Base-by-base conservation (phyloP, 2,113 vertebrate species). In the Pyxicephalus adspersus region DNA sequence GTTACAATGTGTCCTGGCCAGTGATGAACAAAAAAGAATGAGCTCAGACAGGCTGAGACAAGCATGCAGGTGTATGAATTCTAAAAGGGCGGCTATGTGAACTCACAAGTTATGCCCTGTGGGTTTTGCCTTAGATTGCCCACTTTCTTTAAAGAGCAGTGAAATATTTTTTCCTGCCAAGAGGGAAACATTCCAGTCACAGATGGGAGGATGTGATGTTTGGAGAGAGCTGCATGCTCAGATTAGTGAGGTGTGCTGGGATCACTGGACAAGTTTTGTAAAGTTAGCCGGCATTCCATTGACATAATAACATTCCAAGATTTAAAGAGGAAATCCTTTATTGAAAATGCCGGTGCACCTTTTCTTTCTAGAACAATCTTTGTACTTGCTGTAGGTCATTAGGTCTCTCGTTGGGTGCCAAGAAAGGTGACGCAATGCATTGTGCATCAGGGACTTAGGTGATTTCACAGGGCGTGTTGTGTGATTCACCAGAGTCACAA, bases 391-490 rank as follows among this genome's bases (percentile, higher is more conserved):
- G 9, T 11, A 58, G 57, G 22, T 22, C n/a, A 58, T 7, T 23
- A 23, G 20, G 23, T 22, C 51, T 65, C 9, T 16, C 38, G 22
- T 11, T 20, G 55, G 16, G 22, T 26, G 65, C 18, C 52, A 61
- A 22, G 7, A 16, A 28, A 5, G 19, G 70, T 74, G 79, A 81
- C 29, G 50, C 70, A 81, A 64, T 26, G n/a, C n/a, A 15, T 23
- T n/a, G 26, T 15, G 17, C 19, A 22, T 26, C 8, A 20, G 16
- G 50, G 67, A 29, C 64, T 58, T 17, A 2, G 3, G 38, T 74
- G 68, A 73, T 31, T 23, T 64, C 79, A 73, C 18, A 81, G 68
- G 68, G 68, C 18, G 68, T 74, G 68, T 34, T 15, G 45, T 7
- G 8, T 81, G 79, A 81, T 20, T 73, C 79, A 65, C 55, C 29